Percentiles rank a stretch among this genome's conserved stretches.
Conservation (phyloP, 2,888 invertebrate species). For the Lottia gigantea region DNA sequence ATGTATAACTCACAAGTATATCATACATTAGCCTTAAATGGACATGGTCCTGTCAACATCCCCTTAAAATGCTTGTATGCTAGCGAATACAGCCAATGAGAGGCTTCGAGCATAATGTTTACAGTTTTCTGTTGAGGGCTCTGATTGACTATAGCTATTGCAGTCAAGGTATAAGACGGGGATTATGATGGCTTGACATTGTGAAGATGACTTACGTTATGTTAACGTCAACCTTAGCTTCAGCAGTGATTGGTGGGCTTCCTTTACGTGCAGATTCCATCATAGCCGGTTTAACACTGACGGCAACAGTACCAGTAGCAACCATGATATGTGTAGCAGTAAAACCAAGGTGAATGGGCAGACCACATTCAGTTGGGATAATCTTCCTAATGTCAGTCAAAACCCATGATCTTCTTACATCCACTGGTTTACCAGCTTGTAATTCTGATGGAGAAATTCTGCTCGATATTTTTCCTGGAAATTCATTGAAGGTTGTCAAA, state of each 20-base stretch:
- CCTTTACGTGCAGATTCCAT: constrained; percentile 24
- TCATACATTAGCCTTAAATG: too few species aligned
- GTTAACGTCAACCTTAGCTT: constrained; percentile 15
- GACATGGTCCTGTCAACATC: too few species aligned
- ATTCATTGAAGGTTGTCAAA: constrained; percentile 14
- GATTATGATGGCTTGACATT: too few species aligned
- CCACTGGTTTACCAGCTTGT: constrained; percentile 15
- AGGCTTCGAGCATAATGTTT: too few species aligned
- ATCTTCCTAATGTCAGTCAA: constrained; percentile 26
- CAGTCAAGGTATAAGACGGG: too few species aligned
- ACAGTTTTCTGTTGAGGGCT: too few species aligned
- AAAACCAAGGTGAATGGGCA: constrained; percentile 38
- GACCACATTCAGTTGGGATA: constrained; percentile 42
- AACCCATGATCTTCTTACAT: constrained; percentile 27
- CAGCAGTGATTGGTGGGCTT: constrained; percentile 15
- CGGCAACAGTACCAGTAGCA: constrained; percentile 26
- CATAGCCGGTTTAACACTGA: constrained; percentile 22
- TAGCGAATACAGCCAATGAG: too few species aligned
- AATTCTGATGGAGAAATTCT: constrained; percentile 10
- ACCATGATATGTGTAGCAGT: constrained; percentile 30
- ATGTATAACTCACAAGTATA: too few species aligned
- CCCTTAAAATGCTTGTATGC: too few species aligned
- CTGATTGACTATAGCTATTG: too few species aligned
- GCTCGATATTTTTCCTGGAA: too few species aligned
- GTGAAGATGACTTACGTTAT: constrained; percentile 16